phyloP scores from a whole-genome alignment of 2,113 vertebrate species.

The Pteronura brasiliensis region DNA sequence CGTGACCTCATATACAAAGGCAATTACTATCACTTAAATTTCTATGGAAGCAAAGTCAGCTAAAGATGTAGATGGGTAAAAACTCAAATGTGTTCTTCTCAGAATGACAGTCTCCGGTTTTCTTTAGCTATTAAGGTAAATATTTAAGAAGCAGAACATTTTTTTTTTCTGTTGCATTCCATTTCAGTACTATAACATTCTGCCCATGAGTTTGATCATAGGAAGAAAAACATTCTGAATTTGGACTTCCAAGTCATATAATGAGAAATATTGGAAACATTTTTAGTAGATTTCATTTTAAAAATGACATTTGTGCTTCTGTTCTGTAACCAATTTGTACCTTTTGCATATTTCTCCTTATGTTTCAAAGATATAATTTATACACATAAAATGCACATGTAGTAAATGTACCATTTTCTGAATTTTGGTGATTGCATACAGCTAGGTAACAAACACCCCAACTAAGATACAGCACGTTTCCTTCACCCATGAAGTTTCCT shows the following conservation, averaged over 20 bases:
- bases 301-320: not conserved
- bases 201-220: not conserved
- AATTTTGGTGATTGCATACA: not conserved
- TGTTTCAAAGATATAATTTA: not conserved
- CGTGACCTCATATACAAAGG: not conserved
- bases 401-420: not conserved
- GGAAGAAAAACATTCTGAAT: slow-evolving; percentile 8
- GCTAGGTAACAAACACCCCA: not conserved
- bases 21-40: slow-evolving; percentile 30
- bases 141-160: not conserved
- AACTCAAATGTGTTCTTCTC: not conserved
- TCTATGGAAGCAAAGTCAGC: not conserved
- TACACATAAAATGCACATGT: not conserved
- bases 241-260: not conserved
- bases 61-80: not conserved
- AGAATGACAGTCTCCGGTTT: not conserved
- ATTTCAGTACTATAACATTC: not conserved
- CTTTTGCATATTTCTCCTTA: not conserved
- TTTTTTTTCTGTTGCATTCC: slow-evolving; percentile 13
- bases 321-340: not conserved
- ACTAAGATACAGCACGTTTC: not conserved
- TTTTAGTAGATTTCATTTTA: not conserved
- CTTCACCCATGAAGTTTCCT: not conserved
- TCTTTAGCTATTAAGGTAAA: not conserved
- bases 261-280: not conserved